Percentiles rank a stretch among this genome's conserved stretches.
Evolutionary conservation across 2,113 vertebrate genomes (phyloP).

Genomic region (Salminus brasiliensis): DNA sequence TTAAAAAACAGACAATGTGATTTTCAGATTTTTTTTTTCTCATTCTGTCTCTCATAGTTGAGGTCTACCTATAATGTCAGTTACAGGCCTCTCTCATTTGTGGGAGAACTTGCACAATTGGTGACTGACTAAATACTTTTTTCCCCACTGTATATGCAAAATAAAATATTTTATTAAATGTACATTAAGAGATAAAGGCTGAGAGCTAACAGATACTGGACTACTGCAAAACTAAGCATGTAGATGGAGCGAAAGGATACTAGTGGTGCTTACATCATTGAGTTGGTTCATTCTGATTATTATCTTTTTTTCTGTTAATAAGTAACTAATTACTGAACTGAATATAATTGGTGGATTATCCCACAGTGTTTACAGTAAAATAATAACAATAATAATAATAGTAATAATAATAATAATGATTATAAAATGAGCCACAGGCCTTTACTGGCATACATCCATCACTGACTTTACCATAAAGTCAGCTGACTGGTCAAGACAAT

Average conservation of each 20-base stretch:
- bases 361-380: background rate
- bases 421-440: background rate
- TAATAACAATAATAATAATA: too few relatives aligned
- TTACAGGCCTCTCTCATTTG: too few relatives aligned
- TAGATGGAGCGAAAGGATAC: background rate
- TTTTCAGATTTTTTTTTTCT: too few relatives aligned
- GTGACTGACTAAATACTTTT: too few relatives aligned
- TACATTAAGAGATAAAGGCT: background rate
- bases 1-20: too few relatives aligned
- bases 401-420: too few relatives aligned
- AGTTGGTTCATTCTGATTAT: background rate
- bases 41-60: too few relatives aligned
- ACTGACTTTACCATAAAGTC: conserved; percentile 20
- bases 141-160: too few relatives aligned
- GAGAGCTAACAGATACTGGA: background rate
- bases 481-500: conserved; percentile 29
- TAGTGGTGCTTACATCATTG: background rate
- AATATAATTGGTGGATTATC: background rate
- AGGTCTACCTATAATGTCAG: too few relatives aligned
- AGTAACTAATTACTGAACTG: background rate
- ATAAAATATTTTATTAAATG: background rate
- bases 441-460: background rate
- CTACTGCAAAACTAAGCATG: background rate
- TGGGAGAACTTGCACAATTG: too few relatives aligned
- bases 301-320: background rate